These are phyloP conservation scores for Apistogramma diplotaenia DNA, from an alignment of 2,113 vertebrate species.

Conservation along the genomic window DNA sequence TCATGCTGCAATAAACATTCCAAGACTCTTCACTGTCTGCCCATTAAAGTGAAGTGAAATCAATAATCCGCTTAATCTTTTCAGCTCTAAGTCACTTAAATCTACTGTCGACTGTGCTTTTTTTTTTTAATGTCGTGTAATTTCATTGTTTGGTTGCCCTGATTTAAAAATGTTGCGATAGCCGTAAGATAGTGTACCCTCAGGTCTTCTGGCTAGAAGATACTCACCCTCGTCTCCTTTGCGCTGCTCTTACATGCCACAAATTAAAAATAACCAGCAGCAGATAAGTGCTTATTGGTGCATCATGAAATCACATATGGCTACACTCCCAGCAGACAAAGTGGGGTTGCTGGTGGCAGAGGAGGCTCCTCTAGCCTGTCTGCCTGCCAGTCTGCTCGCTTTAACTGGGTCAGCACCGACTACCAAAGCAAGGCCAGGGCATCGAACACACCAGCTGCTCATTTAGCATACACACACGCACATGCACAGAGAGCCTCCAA, in stretches of 20 bases:
- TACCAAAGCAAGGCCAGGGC: conserved; percentile 5
- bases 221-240: background rate
- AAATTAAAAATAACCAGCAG: conserved; percentile 4
- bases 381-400: conserved; percentile 4
- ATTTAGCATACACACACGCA: background rate
- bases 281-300: conserved; percentile 19
- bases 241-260: background rate
- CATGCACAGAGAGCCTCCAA: background rate
- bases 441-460: conserved; percentile 28
- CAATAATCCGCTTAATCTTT: background rate
- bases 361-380: background rate
- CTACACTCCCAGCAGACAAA: conserved; percentile 16
- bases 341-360: background rate
- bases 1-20: background rate
- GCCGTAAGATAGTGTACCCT: background rate
- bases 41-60: background rate
- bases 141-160: background rate
- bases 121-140: background rate
- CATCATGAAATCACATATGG: conserved; percentile 41
- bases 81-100: background rate
- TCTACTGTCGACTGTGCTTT: background rate
- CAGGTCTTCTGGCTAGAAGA: background rate
- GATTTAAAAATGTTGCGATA: background rate
- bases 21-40: background rate
- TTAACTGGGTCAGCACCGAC: conserved; percentile 43